A percentile compares a stretch with the other conserved stretches of the same genome.
phyloP scores from a whole-genome alignment of 2,113 vertebrate genomes.

The Melospiza melodia region DNA sequence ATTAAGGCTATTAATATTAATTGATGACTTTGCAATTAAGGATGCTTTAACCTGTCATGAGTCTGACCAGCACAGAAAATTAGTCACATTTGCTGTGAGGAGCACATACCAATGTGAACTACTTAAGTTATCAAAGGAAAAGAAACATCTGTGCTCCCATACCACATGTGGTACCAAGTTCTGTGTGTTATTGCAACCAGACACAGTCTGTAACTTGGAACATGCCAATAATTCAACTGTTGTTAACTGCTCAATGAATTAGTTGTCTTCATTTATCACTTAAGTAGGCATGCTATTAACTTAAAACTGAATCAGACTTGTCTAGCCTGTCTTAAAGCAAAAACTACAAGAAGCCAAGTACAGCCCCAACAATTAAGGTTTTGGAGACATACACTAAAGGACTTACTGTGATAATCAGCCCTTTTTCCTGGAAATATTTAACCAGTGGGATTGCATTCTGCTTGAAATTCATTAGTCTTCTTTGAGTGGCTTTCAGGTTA shows the following conservation, averaged over 20 bases:
- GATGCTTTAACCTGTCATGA: not conserved
- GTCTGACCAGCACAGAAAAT: not conserved
- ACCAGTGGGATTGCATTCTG: constrained; percentile 93
- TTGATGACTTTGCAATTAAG: not conserved
- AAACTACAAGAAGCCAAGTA: not conserved
- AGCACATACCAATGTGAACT: not conserved
- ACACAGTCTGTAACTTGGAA: not conserved
- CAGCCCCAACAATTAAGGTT: not conserved
- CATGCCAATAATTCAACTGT: not conserved
- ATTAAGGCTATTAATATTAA: not conserved
- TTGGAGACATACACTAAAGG: not conserved
- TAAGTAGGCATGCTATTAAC: not conserved
- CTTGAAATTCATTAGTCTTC: constrained; percentile 94
- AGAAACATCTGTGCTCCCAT: not conserved
- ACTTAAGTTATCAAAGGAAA: not conserved
- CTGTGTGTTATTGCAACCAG: not conserved
- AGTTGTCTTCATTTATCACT: not conserved
- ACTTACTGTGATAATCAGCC: constrained; percentile 92
- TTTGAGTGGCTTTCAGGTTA: constrained; percentile 94
- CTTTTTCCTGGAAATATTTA: constrained; percentile 97
- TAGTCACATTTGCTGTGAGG: not conserved
- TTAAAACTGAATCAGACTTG: not conserved
- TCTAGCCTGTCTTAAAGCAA: not conserved
- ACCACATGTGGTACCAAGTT: not conserved
- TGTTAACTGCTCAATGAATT: not conserved